Conservation (phyloP, 2,113 vertebrate species). For the Piprites chloris region DNA sequence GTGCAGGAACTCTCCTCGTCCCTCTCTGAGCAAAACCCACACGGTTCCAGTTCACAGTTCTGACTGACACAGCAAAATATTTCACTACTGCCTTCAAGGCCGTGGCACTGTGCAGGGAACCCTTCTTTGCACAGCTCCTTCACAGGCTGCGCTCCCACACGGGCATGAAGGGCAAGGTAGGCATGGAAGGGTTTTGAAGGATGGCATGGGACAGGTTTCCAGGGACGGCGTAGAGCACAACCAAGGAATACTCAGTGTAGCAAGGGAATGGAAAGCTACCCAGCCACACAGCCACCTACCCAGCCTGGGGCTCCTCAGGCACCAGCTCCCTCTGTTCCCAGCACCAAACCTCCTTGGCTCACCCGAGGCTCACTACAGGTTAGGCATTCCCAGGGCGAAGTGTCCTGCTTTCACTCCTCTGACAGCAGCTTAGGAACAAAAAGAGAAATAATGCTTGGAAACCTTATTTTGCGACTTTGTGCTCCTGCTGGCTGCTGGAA, state of each 20-base stretch:
- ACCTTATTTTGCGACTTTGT: background rate
- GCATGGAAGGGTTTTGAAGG: background rate
- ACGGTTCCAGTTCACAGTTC: slow-evolving; percentile 1
- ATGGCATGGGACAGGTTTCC: background rate
- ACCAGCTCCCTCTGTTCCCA: background rate
- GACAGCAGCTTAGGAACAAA: background rate
- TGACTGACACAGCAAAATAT: slow-evolving; percentile 24
- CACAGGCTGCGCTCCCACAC: rapidly evolving
- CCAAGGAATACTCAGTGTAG: background rate
- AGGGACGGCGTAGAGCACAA: rapidly evolving
- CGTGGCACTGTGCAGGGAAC: background rate
- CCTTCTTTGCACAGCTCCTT: background rate
- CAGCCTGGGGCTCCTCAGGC: background rate
- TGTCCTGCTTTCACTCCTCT: background rate
- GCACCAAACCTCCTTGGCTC: background rate
- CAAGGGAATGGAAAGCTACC: background rate
- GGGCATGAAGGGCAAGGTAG: rapidly evolving
- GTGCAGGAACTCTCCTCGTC: background rate
- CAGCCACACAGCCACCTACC: rapidly evolving
- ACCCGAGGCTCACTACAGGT: background rate
- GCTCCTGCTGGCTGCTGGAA: background rate
- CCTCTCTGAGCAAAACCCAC: background rate
- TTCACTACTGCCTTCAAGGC: background rate
- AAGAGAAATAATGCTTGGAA: background rate
- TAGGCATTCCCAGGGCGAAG: background rate